Base-by-base conservation (phyloP, 1,140 invertebrate genomes). In the Probaryconus sp. region DNA sequence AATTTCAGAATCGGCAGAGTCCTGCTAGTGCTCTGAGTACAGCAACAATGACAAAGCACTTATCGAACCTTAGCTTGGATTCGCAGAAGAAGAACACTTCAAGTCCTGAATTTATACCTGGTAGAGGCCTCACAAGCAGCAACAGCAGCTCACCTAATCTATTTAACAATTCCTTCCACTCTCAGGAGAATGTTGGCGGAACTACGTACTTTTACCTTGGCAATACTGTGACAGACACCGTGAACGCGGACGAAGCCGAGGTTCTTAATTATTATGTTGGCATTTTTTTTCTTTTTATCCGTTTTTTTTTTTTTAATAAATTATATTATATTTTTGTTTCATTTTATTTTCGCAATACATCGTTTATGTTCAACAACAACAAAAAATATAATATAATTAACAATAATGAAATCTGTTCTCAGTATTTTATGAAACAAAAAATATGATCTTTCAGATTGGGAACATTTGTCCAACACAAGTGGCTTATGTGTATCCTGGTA, bases 201-300 rank as follows among this genome's bases (percentile, higher is more conserved):
- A 97, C 96, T 11, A 97, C 96, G 3, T 98, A 98, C 86, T 98
- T 97, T 87, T 98, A 96, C 78, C 85, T 87, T 20, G 85, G 83
- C 5, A 87, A 83, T 76, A 67, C 90, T 26, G 84, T 90, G 28
- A 85, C 85, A 31, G 85, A 86, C 55, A 70, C 70, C 30, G 69
- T 83, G 0, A 69, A 55, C 28, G 76, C 63, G 40, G 89, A 85
- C 5, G 85, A 85, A 18, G 80, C 70, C n/a, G n/a, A n/a, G n/a
- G n/a, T n/a, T n/a, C n/a, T n/a, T n/a, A n/a, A n/a, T n/a, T n/a
- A n/a, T n/a, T n/a, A n/a, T 42, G 48, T 55, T 20, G 86, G 86
- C 13, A 64, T 75, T 58, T 24, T 24, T 30, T 45, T 18, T 40
- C 30, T 7, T 31, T 47, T 16, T 26, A 5, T n/a, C n/a, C n/a